Evolutionary conservation across 2,113 vertebrate genomes (phyloP).

Genomic region (Elachura formosa): DNA sequence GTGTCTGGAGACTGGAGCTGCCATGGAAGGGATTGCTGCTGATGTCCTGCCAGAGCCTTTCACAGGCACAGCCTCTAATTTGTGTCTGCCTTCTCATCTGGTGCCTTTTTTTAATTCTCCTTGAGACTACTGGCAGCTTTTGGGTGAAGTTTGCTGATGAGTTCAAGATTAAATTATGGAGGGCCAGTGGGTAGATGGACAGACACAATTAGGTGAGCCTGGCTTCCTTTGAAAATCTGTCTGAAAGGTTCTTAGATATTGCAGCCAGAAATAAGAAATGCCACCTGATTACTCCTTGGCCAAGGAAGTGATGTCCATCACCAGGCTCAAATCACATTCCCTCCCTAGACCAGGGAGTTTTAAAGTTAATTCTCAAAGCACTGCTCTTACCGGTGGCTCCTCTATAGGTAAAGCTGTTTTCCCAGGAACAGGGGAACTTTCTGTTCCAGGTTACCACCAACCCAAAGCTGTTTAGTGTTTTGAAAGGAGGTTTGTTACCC

Average conservation of each 20-base stretch:
- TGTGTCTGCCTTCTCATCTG: not conserved
- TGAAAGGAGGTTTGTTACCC: not conserved
- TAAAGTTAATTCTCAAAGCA: not conserved
- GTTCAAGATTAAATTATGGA: not conserved
- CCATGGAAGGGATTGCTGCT: not conserved
- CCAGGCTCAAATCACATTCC: rapidly evolving
- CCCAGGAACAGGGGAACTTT: rapidly evolving
- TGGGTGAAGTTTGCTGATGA: not conserved
- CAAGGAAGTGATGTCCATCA: not conserved
- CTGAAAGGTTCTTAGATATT: not conserved
- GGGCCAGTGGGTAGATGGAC: not conserved
- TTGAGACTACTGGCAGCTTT: not conserved
- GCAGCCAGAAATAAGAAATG: not conserved
- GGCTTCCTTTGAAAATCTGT: not conserved
- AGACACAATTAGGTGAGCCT: not conserved
- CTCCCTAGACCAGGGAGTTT: not conserved
- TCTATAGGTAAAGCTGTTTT: not conserved
- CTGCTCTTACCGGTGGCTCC: not conserved
- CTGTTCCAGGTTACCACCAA: not conserved
- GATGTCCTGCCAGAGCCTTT: not conserved
- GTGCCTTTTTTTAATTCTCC: not conserved
- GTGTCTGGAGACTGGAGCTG: not conserved
- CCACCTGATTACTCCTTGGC: not conserved
- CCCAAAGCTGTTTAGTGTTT: not conserved
- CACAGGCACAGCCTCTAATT: not conserved